Base-by-base conservation (phyloP, 2,113 vertebrate species). In the Cochlearius cochlearius region DNA sequence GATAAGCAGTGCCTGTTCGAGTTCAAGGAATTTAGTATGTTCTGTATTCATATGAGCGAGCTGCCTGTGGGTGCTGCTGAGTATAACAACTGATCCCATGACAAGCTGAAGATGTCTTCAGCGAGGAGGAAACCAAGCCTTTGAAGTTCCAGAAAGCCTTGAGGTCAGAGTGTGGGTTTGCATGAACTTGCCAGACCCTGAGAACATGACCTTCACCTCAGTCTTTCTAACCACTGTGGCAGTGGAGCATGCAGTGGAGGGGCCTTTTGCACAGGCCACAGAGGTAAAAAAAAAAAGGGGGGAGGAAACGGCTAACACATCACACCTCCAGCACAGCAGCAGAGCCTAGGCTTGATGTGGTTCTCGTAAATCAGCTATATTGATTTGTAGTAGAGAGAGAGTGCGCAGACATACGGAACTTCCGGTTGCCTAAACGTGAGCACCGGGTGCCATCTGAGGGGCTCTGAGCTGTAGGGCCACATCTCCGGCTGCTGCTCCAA, bases 1-100 rank as follows among this genome's bases (percentile, higher is more conserved):
- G 62, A 30, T 26, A n/a, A 83, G 75, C 67, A 58, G 34, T 4
- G 16, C 63, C 41, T 0, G 0, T 45, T 81, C 4, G 10, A 56
- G 18, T 49, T 73, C 45, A 52, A 23, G 82, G 78, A 12, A 60
- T 64, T 60, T 10, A 7, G 1, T 9, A 6, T 34, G 27, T 76
- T 86, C 36, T 5, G 16, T 34, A 29, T 80, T 72, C 10, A 1
- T 27, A 36, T n/a, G 45, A 56, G 58, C 12, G 50, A 83, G 79
- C 71, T 90, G 72, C 59, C 36, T 77, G 50, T 47, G 78, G 36
- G 62, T 41, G 36, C 71, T 92, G 79, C 89, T 63, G 38, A 16
- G 5, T 41, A 50, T 53, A 55, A 17, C 9, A 23, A 17, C 34
- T 60, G 67, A 89, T 88, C 12, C 45, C 32, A 47, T 34, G 47